phyloP scores from a whole-genome alignment of 2,888 invertebrate genomes.

The Tipula vernalis region DNA sequence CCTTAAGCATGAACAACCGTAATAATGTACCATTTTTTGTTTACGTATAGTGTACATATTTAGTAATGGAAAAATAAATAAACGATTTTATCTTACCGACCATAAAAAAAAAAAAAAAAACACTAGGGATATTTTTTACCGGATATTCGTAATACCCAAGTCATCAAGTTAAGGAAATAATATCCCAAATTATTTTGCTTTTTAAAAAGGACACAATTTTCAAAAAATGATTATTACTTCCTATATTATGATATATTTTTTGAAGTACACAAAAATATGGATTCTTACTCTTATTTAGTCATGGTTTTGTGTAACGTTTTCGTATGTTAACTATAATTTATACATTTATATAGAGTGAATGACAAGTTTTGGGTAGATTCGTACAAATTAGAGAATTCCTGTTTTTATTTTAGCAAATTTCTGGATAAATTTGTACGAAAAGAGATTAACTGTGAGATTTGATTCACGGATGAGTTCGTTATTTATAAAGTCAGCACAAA shows the following conservation, averaged over 20 bases:
- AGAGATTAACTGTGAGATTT: no score
- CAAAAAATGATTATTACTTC: neutral
- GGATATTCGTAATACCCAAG: neutral
- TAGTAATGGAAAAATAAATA: neutral
- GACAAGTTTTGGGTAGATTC: no score
- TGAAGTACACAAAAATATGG: neutral
- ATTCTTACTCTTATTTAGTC: neutral
- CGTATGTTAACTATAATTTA: no score
- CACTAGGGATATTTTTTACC: neutral
- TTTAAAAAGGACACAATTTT: neutral
- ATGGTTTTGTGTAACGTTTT: neutral
- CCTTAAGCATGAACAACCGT: neutral
- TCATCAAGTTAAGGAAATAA: neutral
- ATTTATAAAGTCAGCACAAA: no score
- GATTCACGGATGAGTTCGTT: no score
- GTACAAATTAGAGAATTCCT: no score
- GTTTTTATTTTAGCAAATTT: no score
- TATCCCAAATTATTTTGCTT: neutral
- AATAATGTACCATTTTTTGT: neutral
- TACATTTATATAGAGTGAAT: no score
- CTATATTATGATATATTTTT: neutral
- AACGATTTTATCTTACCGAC: neutral
- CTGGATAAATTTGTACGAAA: no score
- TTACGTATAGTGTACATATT: neutral
- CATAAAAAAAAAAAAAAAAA: neutral